Evolutionary conservation across 2,113 vertebrate species (phyloP).

Genomic region (Macquaria ambigua): DNA sequence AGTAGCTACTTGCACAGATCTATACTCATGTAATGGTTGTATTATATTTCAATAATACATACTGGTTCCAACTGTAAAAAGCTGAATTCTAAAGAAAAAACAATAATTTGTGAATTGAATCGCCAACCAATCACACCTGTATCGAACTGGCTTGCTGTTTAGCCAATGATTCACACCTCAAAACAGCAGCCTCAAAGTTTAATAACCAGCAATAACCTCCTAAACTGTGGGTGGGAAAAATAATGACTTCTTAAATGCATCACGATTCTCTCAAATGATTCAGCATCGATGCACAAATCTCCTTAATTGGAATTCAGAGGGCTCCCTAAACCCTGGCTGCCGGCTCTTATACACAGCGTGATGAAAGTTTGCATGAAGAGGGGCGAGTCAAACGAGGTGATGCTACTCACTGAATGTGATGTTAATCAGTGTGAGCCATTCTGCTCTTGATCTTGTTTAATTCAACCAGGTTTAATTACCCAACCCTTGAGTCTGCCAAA

Average conservation of each 20-base stretch:
- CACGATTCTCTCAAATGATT: slow-evolving; percentile 30
- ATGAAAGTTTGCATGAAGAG: slow-evolving; percentile 48
- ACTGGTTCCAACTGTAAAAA: not conserved
- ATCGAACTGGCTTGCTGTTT: not conserved
- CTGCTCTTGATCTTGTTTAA: slow-evolving; percentile 24
- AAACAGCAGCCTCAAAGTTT: slow-evolving; percentile 9
- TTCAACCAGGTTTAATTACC: slow-evolving; percentile 34
- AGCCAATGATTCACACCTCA: not conserved
- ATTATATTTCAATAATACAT: not conserved
- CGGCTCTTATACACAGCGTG: slow-evolving; percentile 16
- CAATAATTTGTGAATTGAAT: not conserved
- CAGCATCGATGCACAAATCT: slow-evolving; percentile 27
- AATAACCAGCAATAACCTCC: slow-evolving; percentile 1
- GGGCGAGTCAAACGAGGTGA: slow-evolving; percentile 42
- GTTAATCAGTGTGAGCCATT: slow-evolving; percentile 27
- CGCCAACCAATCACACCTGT: not conserved
- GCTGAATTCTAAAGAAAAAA: not conserved
- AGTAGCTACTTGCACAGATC: not conserved
- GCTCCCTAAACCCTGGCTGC: slow-evolving; percentile 35
- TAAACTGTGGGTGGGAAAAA: slow-evolving; percentile 19
- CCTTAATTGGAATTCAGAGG: slow-evolving; percentile 49
- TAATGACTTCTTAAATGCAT: slow-evolving; percentile 46
- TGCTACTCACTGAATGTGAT: slow-evolving; percentile 3
- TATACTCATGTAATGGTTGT: not conserved
- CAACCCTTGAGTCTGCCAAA: slow-evolving; percentile 30